These are phyloP conservation scores for Vidua chalybeata DNA, from an alignment of 2,113 vertebrate species.

Conservation along the genomic window DNA sequence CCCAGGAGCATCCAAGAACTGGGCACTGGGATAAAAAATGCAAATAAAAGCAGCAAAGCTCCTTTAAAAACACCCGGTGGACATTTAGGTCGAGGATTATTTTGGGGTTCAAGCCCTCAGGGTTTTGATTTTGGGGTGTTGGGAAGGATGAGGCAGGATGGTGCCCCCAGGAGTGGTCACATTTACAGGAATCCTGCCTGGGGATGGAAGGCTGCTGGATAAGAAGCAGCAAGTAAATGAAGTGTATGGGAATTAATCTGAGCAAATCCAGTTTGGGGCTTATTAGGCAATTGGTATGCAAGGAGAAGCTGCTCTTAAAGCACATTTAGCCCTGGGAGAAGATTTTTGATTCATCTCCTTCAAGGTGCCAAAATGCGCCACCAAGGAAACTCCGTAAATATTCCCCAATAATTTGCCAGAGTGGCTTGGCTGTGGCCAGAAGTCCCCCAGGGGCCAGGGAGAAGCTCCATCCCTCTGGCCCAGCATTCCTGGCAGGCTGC, in stretches of 20 bases:
- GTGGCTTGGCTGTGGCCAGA: neutral
- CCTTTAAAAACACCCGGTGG: neutral
- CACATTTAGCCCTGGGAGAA: neutral
- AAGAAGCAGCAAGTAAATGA: neutral
- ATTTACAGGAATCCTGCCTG: neutral
- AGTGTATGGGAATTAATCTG: slow-evolving; percentile 15
- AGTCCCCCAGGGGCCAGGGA: neutral
- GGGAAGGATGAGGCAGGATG: too few species aligned
- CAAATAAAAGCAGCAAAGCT: neutral
- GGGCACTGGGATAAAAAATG: neutral
- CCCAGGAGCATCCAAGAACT: neutral
- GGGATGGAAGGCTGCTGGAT: neutral
- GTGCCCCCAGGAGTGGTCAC: neutral
- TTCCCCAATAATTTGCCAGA: neutral
- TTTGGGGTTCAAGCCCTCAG: neutral
- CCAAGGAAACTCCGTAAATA: neutral
- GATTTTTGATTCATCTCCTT: slow-evolving; percentile 1
- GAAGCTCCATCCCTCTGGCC: neutral
- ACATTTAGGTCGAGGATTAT: neutral
- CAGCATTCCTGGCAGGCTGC: neutral
- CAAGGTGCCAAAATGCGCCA: neutral
- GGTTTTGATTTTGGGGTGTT: neutral
- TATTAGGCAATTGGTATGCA: slow-evolving; percentile 31
- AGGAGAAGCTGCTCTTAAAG: neutral
- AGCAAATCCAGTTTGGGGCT: slow-evolving; percentile 37